phyloP scores from a whole-genome alignment of 2,888 invertebrate genomes.

The Yponomeuta cagnagella region DNA sequence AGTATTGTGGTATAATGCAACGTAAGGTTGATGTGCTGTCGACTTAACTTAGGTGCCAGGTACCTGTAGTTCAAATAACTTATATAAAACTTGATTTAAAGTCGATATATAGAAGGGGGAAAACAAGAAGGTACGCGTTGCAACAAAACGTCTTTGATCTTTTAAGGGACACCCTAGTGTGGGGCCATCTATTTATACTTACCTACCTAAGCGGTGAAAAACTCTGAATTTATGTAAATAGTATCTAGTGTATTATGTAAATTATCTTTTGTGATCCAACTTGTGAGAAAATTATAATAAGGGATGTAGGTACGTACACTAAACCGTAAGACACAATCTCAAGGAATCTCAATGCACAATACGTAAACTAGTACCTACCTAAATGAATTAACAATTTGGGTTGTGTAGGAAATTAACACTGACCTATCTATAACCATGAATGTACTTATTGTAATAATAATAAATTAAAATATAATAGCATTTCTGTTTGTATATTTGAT shows the following conservation, averaged over 20 bases:
- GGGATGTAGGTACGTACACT: background rate
- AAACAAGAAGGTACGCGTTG: too few relatives aligned
- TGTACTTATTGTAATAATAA: slow-evolving; percentile 6
- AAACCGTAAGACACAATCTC: background rate
- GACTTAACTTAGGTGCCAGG: too few relatives aligned
- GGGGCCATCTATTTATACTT: slow-evolving; percentile 1
- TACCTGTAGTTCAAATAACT: too few relatives aligned
- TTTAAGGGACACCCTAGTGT: background rate
- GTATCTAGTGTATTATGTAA: background rate
- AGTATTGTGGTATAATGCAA: too few relatives aligned
- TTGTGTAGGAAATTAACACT: background rate
- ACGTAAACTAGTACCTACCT: background rate
- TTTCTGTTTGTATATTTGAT: slow-evolving; percentile 5
- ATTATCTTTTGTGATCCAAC: background rate
- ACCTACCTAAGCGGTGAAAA: background rate
- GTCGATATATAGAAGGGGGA: too few relatives aligned
- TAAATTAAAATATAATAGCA: background rate
- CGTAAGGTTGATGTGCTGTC: too few relatives aligned
- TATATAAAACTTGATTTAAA: too few relatives aligned
- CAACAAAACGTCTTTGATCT: too few relatives aligned
- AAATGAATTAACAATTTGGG: background rate
- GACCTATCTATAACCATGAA: background rate
- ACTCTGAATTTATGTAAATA: background rate
- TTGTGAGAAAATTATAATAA: background rate
- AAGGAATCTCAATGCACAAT: background rate